phyloP scores from a whole-genome alignment of 2,113 vertebrate genomes.

The Pogonocichla stellata region DNA sequence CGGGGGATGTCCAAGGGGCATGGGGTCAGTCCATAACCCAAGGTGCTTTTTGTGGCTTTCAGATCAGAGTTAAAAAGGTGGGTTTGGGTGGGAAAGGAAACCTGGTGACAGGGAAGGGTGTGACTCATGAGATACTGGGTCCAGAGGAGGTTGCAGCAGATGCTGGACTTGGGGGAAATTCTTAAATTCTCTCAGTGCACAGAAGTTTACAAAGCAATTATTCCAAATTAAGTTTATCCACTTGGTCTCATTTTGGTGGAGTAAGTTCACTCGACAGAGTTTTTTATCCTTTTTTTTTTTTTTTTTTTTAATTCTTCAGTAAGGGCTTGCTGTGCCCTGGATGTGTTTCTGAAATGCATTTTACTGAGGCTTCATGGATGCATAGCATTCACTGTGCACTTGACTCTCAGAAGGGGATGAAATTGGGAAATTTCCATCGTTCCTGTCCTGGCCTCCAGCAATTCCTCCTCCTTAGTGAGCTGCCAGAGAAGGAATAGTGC shows the following conservation, averaged over 20 bases:
- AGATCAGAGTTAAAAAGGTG: neutral
- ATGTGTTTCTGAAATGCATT: neutral
- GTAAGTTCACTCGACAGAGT: neutral
- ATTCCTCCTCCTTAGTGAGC: neutral
- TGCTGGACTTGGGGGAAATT: neutral
- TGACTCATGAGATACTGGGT: neutral
- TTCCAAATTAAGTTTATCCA: neutral
- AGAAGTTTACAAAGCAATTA: neutral
- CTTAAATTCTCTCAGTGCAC: neutral
- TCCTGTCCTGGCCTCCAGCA: neutral
- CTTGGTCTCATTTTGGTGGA: neutral
- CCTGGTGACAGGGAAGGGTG: neutral
- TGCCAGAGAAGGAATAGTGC: neutral
- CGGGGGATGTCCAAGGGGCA: neutral
- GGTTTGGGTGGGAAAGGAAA: neutral
- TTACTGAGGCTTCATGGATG: neutral
- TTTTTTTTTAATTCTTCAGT: neutral
- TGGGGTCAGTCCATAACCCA: neutral
- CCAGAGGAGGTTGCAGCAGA: neutral
- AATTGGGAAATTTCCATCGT: neutral
- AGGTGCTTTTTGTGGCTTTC: neutral
- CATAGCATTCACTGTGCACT: neutral
- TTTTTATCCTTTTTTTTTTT: fast-evolving
- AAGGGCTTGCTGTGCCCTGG: neutral
- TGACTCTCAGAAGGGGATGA: neutral